Percentiles rank a stretch among this genome's conserved stretches.
Conservation (phyloP, 2,113 vertebrate genomes). For the Lichenostomus cassidix region DNA sequence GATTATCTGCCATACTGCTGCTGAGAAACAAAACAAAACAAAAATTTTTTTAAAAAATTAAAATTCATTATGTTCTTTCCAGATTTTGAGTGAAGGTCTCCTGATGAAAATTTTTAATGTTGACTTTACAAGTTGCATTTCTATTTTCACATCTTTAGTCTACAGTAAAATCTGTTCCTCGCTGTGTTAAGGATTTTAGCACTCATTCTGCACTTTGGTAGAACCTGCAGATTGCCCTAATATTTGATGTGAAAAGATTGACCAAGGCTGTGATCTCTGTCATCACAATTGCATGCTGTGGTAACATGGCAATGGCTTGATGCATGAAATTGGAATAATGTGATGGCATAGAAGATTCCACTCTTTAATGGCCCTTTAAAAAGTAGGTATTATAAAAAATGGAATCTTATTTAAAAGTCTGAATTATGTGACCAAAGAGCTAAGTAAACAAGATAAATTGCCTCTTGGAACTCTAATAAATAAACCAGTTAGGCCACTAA, state of each 20-base stretch:
- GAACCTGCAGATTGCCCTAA: background rate
- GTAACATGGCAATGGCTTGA: background rate
- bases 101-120: background rate
- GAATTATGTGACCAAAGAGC: background rate
- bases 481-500: constrained; percentile 26
- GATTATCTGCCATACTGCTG: background rate
- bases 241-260: background rate
- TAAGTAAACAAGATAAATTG: constrained; percentile 36
- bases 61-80: background rate
- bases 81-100: background rate
- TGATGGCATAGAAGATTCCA: background rate
- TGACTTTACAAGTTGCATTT: background rate
- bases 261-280: background rate
- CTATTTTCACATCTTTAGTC: background rate
- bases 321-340: background rate
- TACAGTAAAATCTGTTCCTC: background rate
- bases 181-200: background rate
- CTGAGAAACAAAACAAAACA: background rate
- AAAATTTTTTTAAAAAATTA: no score
- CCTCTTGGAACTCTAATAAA: constrained; percentile 17
- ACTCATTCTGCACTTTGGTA: background rate
- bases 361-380: background rate
- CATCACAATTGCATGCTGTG: background rate
- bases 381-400: background rate
- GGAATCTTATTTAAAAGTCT: background rate